These are phyloP conservation scores for Melipona beecheii DNA, from an alignment of 2,888 invertebrate genomes.

Conservation along the genomic window DNA sequence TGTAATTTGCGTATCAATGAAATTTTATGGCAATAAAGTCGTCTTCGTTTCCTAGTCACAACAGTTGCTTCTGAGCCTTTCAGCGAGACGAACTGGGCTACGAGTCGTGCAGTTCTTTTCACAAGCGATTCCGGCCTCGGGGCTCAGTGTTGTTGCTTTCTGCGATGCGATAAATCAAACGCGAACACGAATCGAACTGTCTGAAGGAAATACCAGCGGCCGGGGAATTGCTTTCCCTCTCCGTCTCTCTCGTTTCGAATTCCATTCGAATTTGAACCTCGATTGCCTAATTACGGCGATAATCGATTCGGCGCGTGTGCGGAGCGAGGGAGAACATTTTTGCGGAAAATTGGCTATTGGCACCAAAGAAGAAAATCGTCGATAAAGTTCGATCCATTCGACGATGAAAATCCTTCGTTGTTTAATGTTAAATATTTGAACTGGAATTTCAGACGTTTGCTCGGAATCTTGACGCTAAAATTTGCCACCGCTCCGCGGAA, in stretches of 20 bases:
- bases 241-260: background rate
- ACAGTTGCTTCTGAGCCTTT: too few species aligned
- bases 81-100: too few species aligned
- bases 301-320: background rate
- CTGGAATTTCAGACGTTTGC: background rate
- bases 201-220: background rate
- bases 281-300: too few species aligned
- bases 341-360: too few species aligned
- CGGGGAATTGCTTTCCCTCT: background rate
- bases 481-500: too few species aligned
- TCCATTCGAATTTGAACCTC: background rate
- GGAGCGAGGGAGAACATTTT: background rate
- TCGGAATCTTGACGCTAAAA: too few species aligned
- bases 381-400: background rate
- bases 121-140: background rate
- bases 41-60: too few species aligned
- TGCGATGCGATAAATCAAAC: slow-evolving; percentile 23
- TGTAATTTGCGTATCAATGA: too few species aligned
- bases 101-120: too few species aligned
- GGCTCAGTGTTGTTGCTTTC: slow-evolving; percentile 28
- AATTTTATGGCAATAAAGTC: too few species aligned
- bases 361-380: background rate
- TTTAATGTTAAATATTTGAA: background rate
- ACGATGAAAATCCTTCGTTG: too few species aligned
- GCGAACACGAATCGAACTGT: background rate